Base-by-base conservation (phyloP, 2,797 vertebrate species). In the Artibeus lituratus region DNA sequence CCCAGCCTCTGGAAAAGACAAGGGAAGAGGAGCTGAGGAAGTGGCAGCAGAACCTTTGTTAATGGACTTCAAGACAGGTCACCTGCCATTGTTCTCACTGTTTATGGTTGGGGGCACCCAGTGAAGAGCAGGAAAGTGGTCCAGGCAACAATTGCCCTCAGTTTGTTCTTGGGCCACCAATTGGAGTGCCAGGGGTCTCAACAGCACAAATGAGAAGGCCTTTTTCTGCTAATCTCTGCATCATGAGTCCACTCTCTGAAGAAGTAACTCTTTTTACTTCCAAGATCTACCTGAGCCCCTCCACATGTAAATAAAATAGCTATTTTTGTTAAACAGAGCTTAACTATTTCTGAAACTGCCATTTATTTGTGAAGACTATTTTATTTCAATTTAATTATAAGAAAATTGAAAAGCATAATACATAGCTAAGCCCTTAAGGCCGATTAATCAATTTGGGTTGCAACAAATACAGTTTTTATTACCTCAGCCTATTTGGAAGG, bases 391-490 rank as follows among this genome's bases (percentile, higher is more conserved):
- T 98, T 98, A 99, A 98, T 99, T 98, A 98, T 98, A 98, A 98
- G 98, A 98, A 98, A 98, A 98, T 98, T 98, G 98, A 98, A 98
- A 98, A 98, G 95, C 98, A 97, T 98, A 98, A 98, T 98, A 98
- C 98, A 98, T 97, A 98, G 98, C 97, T 98, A 98, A 99, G 98
- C 98, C 98, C 98, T 98, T 98, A 98, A 98, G 98, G 98, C 98
- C 49, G 32, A 98, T 98, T 98, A 99, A 99, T 98, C 98, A 98
- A 98, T 98, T 98, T 99, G 98, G 98, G 98, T 98, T 98, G 98
- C 98, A 98, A 98, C 98, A 98, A 98, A 98, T 98, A 99, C 98
- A 98, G 98, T 98, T 99, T 99, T 98, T 98, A 98, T 98, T 98
- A 98, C 98, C 98, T 98, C 96, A 98, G 97, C 95, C 98, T 98